Evolutionary conservation across 30 jellyfish, hydroid and myxozoan species (phyloP), one percentile per base, ranked within the genome.

Genomic region (Pelagia noctiluca): DNA sequence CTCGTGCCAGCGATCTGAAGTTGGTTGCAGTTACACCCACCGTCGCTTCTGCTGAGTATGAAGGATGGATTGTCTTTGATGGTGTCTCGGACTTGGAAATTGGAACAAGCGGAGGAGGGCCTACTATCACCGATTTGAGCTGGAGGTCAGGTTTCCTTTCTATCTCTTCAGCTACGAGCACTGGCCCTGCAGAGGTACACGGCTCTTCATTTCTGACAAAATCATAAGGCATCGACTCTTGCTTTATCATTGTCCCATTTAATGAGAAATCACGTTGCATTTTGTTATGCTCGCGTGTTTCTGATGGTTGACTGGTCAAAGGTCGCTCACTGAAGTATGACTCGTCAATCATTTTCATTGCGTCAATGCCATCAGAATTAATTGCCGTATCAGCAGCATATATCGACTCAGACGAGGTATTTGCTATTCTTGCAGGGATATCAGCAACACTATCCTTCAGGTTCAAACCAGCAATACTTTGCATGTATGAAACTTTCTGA

Each of bases 81-180:
- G 38, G 8, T 19, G 23, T 12, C 83, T 35, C 46, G 32, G 63
- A 28, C 47, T 82, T 82, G 37, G 65, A 46, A 46, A 82, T 82
- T 19, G 92, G 92, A 29, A 82, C 71, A 3, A 82, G 75, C 1
- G 92, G 92, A 5, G 92, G 92, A 8, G 92, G 92, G 8, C 92
- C 92, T 11, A 69, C 64, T 1, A 82, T 82, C 4, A 82, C 75
- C 0, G 92, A 69, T 53, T 67, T 67, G 4, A 65, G 34, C 33
- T 68, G 85, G 3, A 13, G 28, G 8, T 21, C 35, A 16, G 66
- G 31, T 21, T 31, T 26, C 63, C 11, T 26, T 2, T 46, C 75
- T 10, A 31, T 24, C 0, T 1, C 21, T 24, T 12, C 46, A 35
- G 8, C 75, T 0, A 48, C 64, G 18, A 24, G 26, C 46, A 19